Conservation (phyloP, 1,140 invertebrate species). For the Drosophila sproati region DNA sequence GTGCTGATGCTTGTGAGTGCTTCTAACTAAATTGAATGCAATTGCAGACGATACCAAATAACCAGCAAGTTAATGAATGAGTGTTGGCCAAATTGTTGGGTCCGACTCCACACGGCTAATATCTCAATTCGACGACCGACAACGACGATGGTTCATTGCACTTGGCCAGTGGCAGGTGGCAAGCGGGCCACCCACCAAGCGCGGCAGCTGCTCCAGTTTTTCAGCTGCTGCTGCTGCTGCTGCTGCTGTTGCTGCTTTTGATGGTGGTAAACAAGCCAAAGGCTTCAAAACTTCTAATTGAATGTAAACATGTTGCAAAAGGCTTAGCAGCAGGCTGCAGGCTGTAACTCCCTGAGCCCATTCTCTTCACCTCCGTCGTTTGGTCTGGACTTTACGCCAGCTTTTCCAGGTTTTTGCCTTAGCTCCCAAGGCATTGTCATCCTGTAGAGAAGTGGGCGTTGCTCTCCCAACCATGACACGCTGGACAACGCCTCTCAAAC, state of each 20-base stretch:
- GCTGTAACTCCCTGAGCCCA: background rate
- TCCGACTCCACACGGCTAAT: conserved; percentile 54
- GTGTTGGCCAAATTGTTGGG: conserved; percentile 80
- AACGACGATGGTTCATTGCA: conserved; percentile 54
- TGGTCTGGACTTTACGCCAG: background rate
- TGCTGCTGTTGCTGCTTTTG: conserved; percentile 14
- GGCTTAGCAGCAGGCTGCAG: conserved; percentile 29
- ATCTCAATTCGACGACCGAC: conserved; percentile 65
- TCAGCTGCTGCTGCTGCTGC: conserved; percentile 16
- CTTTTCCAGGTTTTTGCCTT: background rate
- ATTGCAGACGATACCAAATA: conserved; percentile 47
- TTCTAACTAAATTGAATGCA: conserved; percentile 80
- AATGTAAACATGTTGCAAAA: conserved; percentile 71
- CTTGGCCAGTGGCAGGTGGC: conserved; percentile 20
- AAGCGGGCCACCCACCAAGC: conserved; percentile 59
- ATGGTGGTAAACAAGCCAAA: conserved; percentile 61
- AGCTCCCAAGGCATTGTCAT: conserved; percentile 25
- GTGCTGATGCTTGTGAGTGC: conserved; percentile 30
- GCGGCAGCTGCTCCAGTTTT: conserved; percentile 47
- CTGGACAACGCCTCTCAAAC: conserved; percentile 50
- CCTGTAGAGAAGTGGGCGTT: conserved; percentile 26
- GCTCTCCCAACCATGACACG: conserved; percentile 26
- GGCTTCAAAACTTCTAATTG: conserved; percentile 72
- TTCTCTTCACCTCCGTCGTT: background rate
- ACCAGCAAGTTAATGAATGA: conserved; percentile 80